A percentile compares a stretch with the other conserved stretches of the same genome.
Evolutionary conservation across 2,113 vertebrate species (phyloP).

Genomic region (Panthera tigris): DNA sequence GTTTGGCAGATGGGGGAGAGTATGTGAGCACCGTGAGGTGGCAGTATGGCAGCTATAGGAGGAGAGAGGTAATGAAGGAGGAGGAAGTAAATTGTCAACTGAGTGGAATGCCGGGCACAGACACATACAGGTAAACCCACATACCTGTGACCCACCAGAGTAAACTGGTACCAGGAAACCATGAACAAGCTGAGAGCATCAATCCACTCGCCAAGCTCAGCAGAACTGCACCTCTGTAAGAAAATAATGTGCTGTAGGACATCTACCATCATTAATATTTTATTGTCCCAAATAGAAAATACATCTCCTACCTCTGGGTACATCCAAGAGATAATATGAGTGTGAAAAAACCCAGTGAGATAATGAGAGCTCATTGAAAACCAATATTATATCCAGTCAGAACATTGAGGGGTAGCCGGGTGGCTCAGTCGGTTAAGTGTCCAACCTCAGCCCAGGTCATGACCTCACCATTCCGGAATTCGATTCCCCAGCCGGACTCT

Average conservation of each 20-base stretch:
- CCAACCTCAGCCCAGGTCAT: no score
- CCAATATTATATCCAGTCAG: not conserved
- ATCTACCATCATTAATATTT: not conserved
- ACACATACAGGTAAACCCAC: not conserved
- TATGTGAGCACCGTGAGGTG: not conserved
- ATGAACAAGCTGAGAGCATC: not conserved
- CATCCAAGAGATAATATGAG: not conserved
- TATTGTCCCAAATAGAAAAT: not conserved
- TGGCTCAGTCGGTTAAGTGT: no score
- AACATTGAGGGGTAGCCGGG: not conserved
- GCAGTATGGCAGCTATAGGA: not conserved
- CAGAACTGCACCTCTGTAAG: conserved; percentile 65
- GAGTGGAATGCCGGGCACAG: not conserved
- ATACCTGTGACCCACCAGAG: conserved; percentile 73
- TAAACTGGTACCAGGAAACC: conserved; percentile 1
- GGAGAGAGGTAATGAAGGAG: not conserved
- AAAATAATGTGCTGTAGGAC: not conserved
- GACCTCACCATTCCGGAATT: no score
- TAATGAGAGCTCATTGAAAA: not conserved
- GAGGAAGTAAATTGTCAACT: not conserved
- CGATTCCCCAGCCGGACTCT: no score
- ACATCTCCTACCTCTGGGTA: not conserved
- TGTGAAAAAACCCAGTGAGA: not conserved
- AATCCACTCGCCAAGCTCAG: conserved; percentile 63
- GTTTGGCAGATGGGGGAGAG: not conserved